phyloP scores from a whole-genome alignment of 92 coral and sea anemone species.

The Epizoanthus scotinus region DNA sequence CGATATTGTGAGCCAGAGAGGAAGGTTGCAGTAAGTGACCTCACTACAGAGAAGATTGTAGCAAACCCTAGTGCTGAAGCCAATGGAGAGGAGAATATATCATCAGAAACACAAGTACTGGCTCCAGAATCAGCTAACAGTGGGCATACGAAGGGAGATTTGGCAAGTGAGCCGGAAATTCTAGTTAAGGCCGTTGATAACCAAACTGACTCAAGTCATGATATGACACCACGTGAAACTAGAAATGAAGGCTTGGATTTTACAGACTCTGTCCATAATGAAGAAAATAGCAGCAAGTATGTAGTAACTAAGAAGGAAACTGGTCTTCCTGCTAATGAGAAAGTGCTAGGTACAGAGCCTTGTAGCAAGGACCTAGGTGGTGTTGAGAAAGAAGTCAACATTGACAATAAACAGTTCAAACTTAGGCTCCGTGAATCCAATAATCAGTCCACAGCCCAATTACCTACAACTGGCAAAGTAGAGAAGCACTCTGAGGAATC shows the following conservation, averaged over 20 bases:
- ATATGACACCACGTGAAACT: neutral
- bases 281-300: neutral
- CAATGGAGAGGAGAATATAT: neutral
- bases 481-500: no score
- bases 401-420: neutral
- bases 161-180: neutral
- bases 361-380: neutral
- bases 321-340: neutral
- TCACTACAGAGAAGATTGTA: neutral
- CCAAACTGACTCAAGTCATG: neutral
- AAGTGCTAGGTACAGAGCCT: neutral
- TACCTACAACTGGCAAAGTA: no score
- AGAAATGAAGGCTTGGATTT: neutral
- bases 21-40: no score
- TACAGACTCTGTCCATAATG: neutral
- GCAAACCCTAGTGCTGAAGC: neutral
- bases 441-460: neutral
- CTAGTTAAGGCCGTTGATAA: neutral
- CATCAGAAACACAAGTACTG: neutral
- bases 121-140: neutral
- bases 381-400: constrained; percentile 16
- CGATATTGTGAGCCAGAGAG: no score
- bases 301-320: neutral
- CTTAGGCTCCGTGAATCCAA: constrained; percentile 20
- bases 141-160: neutral